Conservation (phyloP, 2,113 vertebrate species). For the Hippopotamus amphibius region DNA sequence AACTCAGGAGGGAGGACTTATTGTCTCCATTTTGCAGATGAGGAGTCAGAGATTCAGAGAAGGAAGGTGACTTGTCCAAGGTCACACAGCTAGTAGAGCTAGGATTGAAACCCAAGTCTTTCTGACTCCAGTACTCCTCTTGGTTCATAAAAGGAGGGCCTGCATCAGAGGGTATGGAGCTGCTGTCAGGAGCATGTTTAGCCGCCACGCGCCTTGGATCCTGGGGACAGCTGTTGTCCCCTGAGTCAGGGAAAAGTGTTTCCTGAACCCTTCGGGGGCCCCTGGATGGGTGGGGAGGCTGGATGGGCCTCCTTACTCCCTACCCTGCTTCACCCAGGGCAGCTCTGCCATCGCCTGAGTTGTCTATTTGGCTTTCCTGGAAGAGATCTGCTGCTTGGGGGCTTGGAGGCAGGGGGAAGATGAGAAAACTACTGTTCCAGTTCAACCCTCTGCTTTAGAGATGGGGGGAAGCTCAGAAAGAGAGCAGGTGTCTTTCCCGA, state of each 20-base stretch:
- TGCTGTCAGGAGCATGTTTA: background rate
- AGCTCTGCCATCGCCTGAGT: no score
- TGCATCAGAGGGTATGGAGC: fast-evolving
- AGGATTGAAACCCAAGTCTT: background rate
- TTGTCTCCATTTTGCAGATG: background rate
- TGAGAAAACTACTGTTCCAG: background rate
- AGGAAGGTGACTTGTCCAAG: constrained; percentile 55
- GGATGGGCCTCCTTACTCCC: no score
- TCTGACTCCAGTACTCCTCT: background rate
- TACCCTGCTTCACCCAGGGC: background rate
- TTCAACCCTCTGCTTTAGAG: background rate
- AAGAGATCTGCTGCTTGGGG: background rate
- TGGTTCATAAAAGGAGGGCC: background rate
- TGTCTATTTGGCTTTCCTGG: background rate
- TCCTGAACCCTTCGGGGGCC: fast-evolving
- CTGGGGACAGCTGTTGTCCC: background rate
- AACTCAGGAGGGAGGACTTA: background rate
- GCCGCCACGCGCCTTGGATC: background rate
- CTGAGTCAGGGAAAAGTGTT: background rate
- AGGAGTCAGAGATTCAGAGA: constrained; percentile 54
- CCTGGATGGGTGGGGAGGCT: background rate
- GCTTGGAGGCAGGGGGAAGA: background rate
- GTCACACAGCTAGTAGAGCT: background rate
- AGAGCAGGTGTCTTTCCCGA: background rate
- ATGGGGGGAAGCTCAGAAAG: background rate